phyloP scores from a whole-genome alignment of 1,140 invertebrate genomes.

The Leptoteleia sp. region DNA sequence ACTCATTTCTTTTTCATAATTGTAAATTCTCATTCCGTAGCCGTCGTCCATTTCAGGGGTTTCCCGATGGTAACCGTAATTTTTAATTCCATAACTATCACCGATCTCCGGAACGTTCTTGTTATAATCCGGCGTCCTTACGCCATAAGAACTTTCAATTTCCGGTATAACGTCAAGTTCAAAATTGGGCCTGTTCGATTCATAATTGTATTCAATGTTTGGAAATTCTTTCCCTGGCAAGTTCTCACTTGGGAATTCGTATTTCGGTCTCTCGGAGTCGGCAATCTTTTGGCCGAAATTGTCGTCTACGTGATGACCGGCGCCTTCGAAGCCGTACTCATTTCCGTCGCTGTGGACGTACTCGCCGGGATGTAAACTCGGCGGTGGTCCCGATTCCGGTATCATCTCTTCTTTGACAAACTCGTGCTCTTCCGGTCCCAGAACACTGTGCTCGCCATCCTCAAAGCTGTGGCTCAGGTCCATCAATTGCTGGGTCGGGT shows the following conservation, averaged over 20 bases:
- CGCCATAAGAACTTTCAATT: constrained; percentile 17
- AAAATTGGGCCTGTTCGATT: not conserved
- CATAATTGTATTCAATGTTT: constrained; percentile 2
- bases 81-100: constrained; percentile 4
- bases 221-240: not conserved
- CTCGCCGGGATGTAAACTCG: no score
- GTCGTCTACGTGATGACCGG: constrained; percentile 39
- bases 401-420: not conserved
- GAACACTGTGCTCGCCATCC: constrained; percentile 40
- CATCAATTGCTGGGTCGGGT: constrained; percentile 21
- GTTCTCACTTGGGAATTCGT: constrained; percentile 7
- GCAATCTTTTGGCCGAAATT: constrained; percentile 25
- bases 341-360: constrained; percentile 25
- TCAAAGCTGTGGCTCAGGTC: constrained; percentile 41
- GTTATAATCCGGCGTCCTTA: not conserved
- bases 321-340: constrained; percentile 45
- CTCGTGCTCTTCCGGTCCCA: not conserved
- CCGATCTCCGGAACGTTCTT: not conserved
- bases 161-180: not conserved
- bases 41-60: not conserved
- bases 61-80: constrained; percentile 1
- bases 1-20: not conserved
- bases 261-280: not conserved
- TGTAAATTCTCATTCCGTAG: not conserved
- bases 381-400: not conserved